These are phyloP conservation scores for Microhierax caerulescens DNA, from an alignment of 2,797 vertebrate species.

Conservation along the genomic window DNA sequence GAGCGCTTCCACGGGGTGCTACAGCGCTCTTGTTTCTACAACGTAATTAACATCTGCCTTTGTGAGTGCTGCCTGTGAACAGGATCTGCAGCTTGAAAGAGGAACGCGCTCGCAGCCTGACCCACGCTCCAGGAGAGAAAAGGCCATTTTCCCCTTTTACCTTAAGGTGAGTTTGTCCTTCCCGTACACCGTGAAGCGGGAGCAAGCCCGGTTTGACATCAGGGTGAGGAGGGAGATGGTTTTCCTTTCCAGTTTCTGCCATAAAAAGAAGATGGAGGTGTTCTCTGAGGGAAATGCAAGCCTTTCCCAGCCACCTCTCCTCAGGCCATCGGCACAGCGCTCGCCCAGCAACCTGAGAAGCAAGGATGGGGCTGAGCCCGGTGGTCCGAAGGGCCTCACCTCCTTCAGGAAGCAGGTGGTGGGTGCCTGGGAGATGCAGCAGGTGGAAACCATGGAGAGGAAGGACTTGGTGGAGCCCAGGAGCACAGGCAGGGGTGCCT, in stretches of 20 bases:
- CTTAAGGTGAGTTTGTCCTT: slow-evolving; percentile 71
- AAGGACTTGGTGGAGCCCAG: slow-evolving; percentile 71
- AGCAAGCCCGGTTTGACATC: slow-evolving; percentile 71
- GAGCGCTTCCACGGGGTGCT: accelerated
- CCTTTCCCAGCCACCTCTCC: not conserved
- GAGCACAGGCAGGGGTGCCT: slow-evolving; percentile 75
- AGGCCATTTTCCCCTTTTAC: slow-evolving; percentile 8
- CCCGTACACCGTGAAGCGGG: slow-evolving; percentile 59
- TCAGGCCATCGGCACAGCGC: accelerated
- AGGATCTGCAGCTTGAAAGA: not conserved
- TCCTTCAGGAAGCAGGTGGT: slow-evolving; percentile 76
- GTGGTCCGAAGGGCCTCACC: not conserved
- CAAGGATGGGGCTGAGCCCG: accelerated
- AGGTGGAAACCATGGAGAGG: slow-evolving; percentile 77
- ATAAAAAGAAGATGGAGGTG: not conserved
- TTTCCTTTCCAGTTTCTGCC: slow-evolving; percentile 74
- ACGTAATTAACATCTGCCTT: accelerated
- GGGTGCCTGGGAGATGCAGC: slow-evolving; percentile 68
- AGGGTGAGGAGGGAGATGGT: slow-evolving; percentile 67
- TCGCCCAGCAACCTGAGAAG: accelerated
- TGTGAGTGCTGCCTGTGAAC: accelerated
- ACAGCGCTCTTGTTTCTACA: accelerated
- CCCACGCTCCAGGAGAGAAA: not conserved
- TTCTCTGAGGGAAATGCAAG: accelerated
- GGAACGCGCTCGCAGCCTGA: accelerated